phyloP scores from a whole-genome alignment of 2,797 vertebrate species.

The Microctenopoma lineatum region DNA sequence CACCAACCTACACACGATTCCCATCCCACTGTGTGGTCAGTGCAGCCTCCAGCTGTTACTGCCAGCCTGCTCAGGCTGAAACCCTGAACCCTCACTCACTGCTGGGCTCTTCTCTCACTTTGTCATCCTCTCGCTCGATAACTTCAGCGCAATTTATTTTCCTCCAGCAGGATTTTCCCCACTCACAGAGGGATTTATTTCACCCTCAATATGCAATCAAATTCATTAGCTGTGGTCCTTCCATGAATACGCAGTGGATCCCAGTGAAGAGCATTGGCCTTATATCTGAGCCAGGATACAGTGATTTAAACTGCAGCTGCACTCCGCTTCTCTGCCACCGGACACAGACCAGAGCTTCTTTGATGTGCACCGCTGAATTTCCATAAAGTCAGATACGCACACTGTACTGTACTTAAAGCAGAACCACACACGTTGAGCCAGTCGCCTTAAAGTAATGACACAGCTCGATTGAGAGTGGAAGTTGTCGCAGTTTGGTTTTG shows the following conservation, averaged over 20 bases:
- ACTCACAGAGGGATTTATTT: no score
- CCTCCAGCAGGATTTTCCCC: background rate
- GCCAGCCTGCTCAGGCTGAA: no score
- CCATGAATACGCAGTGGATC: background rate
- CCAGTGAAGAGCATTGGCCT: background rate
- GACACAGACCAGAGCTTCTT: constrained; percentile 14
- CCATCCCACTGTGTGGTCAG: no score
- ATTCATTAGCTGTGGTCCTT: background rate
- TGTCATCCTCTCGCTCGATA: background rate
- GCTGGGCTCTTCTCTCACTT: background rate
- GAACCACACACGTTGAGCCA: constrained; percentile 12
- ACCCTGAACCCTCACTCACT: no score
- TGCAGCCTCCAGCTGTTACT: no score
- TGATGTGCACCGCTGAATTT: constrained; percentile 31
- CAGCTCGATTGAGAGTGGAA: constrained; percentile 5
- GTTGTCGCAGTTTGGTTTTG: constrained; percentile 9
- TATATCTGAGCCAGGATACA: background rate
- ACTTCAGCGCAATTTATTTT: background rate
- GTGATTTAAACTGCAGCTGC: background rate
- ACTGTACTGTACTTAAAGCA: constrained; percentile 3
- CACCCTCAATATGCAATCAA: no score
- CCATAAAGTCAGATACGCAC: background rate
- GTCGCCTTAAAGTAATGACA: background rate
- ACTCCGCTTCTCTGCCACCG: background rate
- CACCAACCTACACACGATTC: no score